These are phyloP conservation scores for Catostylus mosaicus DNA, from an alignment of 30 jellyfish, hydroid and myxozoan species.

Conservation along the genomic window DNA sequence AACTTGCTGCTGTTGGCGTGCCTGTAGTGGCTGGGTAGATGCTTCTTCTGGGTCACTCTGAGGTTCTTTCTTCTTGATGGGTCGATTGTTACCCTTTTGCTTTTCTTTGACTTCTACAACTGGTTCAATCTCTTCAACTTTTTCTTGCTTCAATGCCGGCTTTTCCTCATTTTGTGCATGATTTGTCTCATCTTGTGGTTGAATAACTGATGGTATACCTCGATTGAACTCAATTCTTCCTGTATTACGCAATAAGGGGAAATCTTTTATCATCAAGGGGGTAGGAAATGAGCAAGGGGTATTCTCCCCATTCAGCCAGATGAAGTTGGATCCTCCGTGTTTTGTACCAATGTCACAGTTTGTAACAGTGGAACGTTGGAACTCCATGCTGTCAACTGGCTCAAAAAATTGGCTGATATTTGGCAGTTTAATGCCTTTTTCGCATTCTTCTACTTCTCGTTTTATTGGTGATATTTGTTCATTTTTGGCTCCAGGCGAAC, in stretches of 20 bases:
- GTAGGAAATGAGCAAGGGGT: constrained; percentile 39
- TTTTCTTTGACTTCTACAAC: constrained; percentile 18
- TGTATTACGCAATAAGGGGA: constrained; percentile 78
- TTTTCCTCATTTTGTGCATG: constrained; percentile 30
- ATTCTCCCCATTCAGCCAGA: constrained; percentile 71
- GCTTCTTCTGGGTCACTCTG: constrained; percentile 65
- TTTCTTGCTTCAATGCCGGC: constrained; percentile 1
- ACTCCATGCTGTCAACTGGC: constrained; percentile 80
- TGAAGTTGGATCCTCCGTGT: constrained; percentile 47
- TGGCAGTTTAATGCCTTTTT: constrained; percentile 51
- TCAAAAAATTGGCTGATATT: constrained; percentile 84
- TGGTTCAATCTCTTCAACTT: constrained; percentile 23
- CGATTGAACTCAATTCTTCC: constrained; percentile 79
- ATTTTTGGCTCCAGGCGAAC: constrained; percentile 18
- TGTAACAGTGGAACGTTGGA: constrained; percentile 65
- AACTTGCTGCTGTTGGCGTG: constrained; percentile 52
- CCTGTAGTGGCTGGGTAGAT: constrained; percentile 59
- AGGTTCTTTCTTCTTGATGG: constrained; percentile 37
- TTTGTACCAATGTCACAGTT: constrained; percentile 54
- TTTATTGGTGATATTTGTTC: constrained; percentile 6
- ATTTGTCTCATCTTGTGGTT: constrained; percentile 23
- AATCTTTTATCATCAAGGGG: constrained; percentile 60
- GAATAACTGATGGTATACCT: constrained; percentile 23
- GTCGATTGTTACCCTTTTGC: constrained; percentile 28
- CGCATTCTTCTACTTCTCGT: constrained; percentile 7